phyloP scores from a whole-genome alignment of 2,113 vertebrate species.

The Pseudorasbora parva region DNA sequence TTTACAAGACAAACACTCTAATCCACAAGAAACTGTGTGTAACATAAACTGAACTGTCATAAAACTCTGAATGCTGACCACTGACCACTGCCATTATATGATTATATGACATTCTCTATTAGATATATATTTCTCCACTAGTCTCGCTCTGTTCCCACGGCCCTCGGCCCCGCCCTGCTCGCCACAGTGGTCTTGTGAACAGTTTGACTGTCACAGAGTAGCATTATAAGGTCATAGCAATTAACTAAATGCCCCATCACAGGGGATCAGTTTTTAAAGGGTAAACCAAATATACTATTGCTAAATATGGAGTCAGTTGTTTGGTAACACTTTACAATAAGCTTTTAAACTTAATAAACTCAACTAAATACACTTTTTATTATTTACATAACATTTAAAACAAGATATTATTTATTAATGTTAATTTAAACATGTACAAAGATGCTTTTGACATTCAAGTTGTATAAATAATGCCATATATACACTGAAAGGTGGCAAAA shows the following conservation, averaged over 20 bases:
- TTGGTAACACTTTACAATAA: neutral
- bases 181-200: neutral
- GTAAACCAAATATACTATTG: neutral
- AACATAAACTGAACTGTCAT: no score
- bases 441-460: neutral
- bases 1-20: no score
- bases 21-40: no score
- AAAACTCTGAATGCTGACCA: no score
- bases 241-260: constrained; percentile 3
- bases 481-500: neutral
- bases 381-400: neutral
- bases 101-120: no score
- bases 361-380: no score
- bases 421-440: neutral
- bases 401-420: neutral
- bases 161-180: no score
- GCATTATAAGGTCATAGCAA: constrained; percentile 6
- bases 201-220: neutral
- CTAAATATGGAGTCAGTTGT: neutral
- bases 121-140: no score
- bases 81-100: no score
- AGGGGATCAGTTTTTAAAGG: constrained; percentile 12
- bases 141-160: no score
- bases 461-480: neutral
- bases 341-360: no score